These are phyloP conservation scores for Diceros bicornis DNA, from an alignment of 2,797 vertebrate genomes.

Conservation along the genomic window DNA sequence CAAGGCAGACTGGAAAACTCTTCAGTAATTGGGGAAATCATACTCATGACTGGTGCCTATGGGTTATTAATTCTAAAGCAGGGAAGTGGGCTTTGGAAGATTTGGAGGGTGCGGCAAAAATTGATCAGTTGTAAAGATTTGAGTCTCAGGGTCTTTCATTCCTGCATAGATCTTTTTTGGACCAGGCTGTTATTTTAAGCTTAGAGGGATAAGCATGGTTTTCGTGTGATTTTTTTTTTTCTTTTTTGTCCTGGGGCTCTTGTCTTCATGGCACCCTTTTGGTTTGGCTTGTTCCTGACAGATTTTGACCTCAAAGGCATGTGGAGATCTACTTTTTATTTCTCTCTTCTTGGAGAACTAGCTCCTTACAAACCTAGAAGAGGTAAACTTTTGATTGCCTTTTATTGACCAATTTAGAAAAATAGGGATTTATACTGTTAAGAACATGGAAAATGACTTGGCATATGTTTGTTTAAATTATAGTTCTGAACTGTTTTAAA, in stretches of 20 bases:
- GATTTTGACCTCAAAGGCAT: background rate
- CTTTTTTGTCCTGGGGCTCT: background rate
- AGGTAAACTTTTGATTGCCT: background rate
- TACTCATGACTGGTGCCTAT: background rate
- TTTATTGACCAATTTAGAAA: background rate
- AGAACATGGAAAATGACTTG: background rate
- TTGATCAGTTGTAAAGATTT: background rate
- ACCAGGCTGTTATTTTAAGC: background rate
- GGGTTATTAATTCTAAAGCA: background rate
- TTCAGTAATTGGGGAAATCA: background rate
- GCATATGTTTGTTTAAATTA: background rate
- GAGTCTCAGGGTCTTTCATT: background rate
- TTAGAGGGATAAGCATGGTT: background rate
- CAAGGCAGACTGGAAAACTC: background rate
- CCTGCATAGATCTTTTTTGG: background rate
- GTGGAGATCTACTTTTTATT: background rate
- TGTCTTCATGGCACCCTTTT: background rate
- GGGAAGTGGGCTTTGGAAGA: background rate
- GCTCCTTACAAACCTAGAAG: background rate
- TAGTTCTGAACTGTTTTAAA: background rate
- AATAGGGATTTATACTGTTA: background rate
- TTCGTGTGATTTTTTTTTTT: background rate
- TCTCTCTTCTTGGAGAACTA: conserved; percentile 12
- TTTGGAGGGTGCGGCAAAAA: background rate
- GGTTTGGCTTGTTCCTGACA: background rate